Base-by-base conservation (phyloP, 1,140 invertebrate species). In the Euschistus heros region DNA sequence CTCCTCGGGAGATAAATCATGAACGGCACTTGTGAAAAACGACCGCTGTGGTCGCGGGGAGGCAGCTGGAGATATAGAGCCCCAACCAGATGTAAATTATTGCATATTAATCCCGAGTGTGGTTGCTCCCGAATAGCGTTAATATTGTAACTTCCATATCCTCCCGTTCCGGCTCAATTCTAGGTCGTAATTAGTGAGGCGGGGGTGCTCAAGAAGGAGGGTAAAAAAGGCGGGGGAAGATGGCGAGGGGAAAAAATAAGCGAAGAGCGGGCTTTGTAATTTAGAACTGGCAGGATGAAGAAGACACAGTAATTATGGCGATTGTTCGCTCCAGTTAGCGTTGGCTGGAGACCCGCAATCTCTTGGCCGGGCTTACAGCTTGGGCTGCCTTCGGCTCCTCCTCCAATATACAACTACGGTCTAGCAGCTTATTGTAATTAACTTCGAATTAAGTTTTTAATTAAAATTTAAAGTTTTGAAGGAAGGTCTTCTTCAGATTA, bases 11-110 rank as follows among this genome's bases (percentile, higher is more conserved):
- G n/a, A 50, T 50, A 50, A 50, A 50, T 50, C 47, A 50, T 30
- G 24, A 62, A 62, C 33, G 42, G 44, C 66, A 67, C 47, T 67
- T 67, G 66, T 67, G 66, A 67, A 67, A 64, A 67, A 67, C 62
- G 62, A 60, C 66, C 17, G 18, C 18, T 27, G 46, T 30, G 20
- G 50, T 18, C 24, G 7, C 4, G 22, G 50, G 33, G 14, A 37
- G 46, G 33, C 24, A n/a, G 27, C 18, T 15, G 46, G 20, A 33
- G 54, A 37, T 20, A 44, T 37, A 54, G 18, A 18, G 3, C 22
- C 46, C 30, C 20, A 26, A 10, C 20, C 62, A 64, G 66, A 59
- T 59, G 66, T 67, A 67, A 67, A 67, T 67, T 63, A 67, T 62
- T 7, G 60, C 66, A 52, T 63, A 67, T 67, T 67, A 67, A 67